Conservation (phyloP, 2,113 vertebrate genomes). For the human region DNA sequence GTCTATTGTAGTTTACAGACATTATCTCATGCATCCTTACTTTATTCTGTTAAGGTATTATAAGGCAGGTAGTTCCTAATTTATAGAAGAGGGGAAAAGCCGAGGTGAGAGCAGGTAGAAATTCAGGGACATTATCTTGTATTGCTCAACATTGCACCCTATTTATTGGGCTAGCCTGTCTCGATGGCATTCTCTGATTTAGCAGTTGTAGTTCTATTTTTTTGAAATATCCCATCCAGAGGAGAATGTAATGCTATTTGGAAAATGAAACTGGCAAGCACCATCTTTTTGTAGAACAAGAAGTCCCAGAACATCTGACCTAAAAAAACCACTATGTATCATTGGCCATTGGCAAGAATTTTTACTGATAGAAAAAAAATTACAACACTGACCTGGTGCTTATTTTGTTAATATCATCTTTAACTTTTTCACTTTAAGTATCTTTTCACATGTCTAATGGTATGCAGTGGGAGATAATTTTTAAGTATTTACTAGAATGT, state of each 20-base stretch:
- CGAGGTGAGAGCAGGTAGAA: neutral
- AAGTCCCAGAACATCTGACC: constrained; percentile 59
- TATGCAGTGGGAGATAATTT: neutral
- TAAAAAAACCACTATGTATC: neutral
- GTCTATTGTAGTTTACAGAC: constrained; percentile 48
- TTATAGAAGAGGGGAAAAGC: neutral
- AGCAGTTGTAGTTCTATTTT: neutral
- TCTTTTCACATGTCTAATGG: neutral
- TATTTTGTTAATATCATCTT: constrained; percentile 10
- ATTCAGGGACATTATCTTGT: neutral
- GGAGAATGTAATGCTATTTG: constrained; percentile 61
- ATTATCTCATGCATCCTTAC: constrained; percentile 57
- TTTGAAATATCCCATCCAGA: constrained; percentile 28
- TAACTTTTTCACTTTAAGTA: constrained; percentile 43
- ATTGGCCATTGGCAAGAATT: constrained; percentile 54
- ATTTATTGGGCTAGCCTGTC: neutral
- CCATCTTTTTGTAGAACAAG: constrained; percentile 60
- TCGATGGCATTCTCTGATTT: neutral
- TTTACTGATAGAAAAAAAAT: constrained; percentile 36
- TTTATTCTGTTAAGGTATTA: neutral
- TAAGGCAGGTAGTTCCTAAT: constrained; percentile 9
- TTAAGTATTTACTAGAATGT: neutral
- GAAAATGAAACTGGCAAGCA: constrained; percentile 51
- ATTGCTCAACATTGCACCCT: neutral
- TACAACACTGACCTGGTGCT: neutral